A percentile compares a stretch with the other conserved stretches of the same genome.
phyloP scores from a whole-genome alignment of 2,113 vertebrate genomes.

The Cynoglossus semilaevis region DNA sequence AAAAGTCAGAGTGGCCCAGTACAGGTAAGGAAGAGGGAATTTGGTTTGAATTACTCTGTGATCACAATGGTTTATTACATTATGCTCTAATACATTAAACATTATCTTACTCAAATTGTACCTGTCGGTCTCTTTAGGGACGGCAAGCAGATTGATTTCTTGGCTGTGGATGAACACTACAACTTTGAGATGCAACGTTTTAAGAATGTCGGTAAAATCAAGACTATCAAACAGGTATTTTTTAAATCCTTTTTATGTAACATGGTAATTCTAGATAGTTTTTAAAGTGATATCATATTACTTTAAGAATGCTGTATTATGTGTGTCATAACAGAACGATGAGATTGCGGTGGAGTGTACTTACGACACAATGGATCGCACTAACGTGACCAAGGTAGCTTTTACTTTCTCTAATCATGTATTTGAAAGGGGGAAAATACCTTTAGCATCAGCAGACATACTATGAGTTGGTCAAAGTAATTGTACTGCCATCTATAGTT shows the following conservation, averaged over 20 bases:
- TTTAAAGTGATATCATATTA: too few relatives aligned
- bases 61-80: not conserved
- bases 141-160: slow-evolving; percentile 72
- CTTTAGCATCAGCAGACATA: too few relatives aligned
- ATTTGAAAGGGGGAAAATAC: not conserved
- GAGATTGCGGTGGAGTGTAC: slow-evolving; percentile 71
- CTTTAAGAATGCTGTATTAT: not conserved
- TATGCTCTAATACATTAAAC: not conserved
- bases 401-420: too few relatives aligned
- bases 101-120: not conserved
- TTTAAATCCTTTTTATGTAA: not conserved
- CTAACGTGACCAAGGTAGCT: slow-evolving; percentile 41
- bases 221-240: slow-evolving; percentile 69
- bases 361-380: slow-evolving; percentile 61
- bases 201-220: slow-evolving; percentile 58
- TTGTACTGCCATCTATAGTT: too few relatives aligned
- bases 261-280: too few relatives aligned
- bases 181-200: slow-evolving; percentile 79
- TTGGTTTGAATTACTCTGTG: not conserved
- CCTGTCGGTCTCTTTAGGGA: slow-evolving; percentile 59
- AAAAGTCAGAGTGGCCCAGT: slow-evolving; percentile 74
- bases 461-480: too few relatives aligned
- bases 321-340: slow-evolving; percentile 59
- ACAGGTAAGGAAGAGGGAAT: slow-evolving; percentile 65
- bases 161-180: slow-evolving; percentile 78